Percentiles rank a stretch among this genome's conserved stretches.
phyloP scores from a whole-genome alignment of 2,888 invertebrate genomes.

The Heteromyza rotundicornis region DNA sequence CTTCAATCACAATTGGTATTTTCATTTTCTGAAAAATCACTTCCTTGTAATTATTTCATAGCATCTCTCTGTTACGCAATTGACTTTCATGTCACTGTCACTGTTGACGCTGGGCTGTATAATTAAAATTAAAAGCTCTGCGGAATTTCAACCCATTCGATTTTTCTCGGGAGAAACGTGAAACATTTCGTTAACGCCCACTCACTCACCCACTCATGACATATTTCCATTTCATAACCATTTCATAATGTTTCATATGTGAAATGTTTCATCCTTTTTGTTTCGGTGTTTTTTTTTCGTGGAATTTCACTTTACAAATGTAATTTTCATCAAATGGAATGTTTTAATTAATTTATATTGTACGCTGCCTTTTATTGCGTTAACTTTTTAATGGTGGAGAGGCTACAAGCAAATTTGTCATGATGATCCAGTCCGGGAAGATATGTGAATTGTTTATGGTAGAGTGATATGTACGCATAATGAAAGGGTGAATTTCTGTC shows the following conservation, averaged over 20 bases:
- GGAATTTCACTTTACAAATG: constrained; percentile 19
- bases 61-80: background rate
- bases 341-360: constrained; percentile 45
- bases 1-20: background rate
- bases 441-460: too few species aligned
- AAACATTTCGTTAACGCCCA: background rate
- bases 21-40: background rate
- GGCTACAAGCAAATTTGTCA: too few species aligned
- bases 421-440: too few species aligned
- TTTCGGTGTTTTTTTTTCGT: background rate
- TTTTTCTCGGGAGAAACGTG: too few species aligned
- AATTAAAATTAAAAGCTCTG: constrained; percentile 23
- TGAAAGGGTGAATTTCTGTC: too few species aligned
- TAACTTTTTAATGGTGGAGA: constrained; percentile 29
- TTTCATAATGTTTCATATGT: constrained; percentile 17
- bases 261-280: constrained; percentile 11
- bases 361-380: constrained; percentile 38
- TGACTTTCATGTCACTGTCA: background rate
- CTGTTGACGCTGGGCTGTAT: too few species aligned
- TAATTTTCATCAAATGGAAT: constrained; percentile 36
- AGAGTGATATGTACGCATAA: too few species aligned
- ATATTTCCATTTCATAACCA: background rate
- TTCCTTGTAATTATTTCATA: background rate
- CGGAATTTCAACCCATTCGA: constrained; percentile 13
- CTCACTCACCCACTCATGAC: background rate